Evolutionary conservation across 2,113 vertebrate species (phyloP), one percentile per base, ranked within the genome.

Genomic region (Puffinus mauretanicus): DNA sequence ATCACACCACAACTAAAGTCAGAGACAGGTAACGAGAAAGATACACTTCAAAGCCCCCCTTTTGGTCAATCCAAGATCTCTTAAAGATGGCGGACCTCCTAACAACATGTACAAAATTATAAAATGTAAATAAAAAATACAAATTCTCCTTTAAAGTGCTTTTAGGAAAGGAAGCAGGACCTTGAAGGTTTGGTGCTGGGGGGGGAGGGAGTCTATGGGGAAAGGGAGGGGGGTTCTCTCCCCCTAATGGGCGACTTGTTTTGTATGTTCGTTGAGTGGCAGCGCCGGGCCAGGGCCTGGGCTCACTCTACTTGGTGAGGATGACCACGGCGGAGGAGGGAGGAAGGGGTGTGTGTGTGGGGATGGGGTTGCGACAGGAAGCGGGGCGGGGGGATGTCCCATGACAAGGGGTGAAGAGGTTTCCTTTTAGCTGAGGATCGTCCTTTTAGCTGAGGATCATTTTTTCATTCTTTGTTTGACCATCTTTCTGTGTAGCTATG

Each of bases 71-170:
- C 98, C 95, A 97, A 98, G 98, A 98, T 99, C 98, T 98, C 98
- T 98, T 97, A 97, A 97, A 98, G 98, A 98, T 98, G 98, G 98
- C 97, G 91, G 98, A 98, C 98, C 98, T 98, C 98, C 97, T 98
- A 99, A 99, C 98, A 99, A 99, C 99, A 99, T 99, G 98, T 99
- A 99, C 99, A 99, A 99, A 99, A 99, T 99, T 99, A 99, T 99
- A 99, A 99, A 99, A 99, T 99, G 99, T 99, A 99, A 99, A 99
- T 99, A 99, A 99, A 98, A 99, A 99, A 99, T 99, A 99, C 99
- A 99, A 99, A 99, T 99, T 98, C 98, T 99, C 98, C 98, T 98
- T 99, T 98, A 98, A 99, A 98, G 98, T 98, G 98, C 97, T 98
- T 98, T 98, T 98, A 98, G 98, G 98, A 98, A 98, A 98, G 96